Conservation (phyloP, 2,113 vertebrate genomes). For the Cephalopholis sonnerati region DNA sequence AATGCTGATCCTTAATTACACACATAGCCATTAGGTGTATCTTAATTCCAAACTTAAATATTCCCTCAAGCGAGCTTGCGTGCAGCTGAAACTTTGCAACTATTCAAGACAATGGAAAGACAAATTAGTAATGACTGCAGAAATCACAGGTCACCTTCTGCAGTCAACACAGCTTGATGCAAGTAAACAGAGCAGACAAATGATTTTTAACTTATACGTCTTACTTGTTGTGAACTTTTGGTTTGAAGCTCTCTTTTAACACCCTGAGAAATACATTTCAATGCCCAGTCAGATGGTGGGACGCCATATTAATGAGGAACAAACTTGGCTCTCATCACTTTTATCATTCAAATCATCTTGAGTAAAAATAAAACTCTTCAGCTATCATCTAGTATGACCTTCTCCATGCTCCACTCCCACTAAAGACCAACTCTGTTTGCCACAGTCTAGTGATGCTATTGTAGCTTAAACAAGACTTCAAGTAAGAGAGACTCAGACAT, state of each 20-base stretch:
- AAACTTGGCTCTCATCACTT: background rate
- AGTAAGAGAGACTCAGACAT: no score
- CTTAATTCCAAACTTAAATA: conserved; percentile 25
- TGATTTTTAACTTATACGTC: no score
- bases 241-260: background rate
- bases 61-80: background rate
- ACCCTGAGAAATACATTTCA: background rate
- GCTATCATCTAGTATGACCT: background rate
- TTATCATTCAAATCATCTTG: background rate
- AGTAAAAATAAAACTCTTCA: no score
- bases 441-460: background rate
- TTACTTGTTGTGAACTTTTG: background rate
- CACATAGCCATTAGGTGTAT: conserved; percentile 19
- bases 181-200: background rate
- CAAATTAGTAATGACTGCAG: background rate
- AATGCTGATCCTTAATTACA: conserved; percentile 32
- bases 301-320: no score
- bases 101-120: background rate
- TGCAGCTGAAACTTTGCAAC: background rate
- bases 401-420: background rate
- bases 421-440: background rate
- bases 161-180: background rate
- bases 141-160: background rate
- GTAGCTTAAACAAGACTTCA: no score
- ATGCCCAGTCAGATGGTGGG: background rate